Base-by-base conservation (phyloP, 1,140 invertebrate genomes). In the Myzus persicae region DNA sequence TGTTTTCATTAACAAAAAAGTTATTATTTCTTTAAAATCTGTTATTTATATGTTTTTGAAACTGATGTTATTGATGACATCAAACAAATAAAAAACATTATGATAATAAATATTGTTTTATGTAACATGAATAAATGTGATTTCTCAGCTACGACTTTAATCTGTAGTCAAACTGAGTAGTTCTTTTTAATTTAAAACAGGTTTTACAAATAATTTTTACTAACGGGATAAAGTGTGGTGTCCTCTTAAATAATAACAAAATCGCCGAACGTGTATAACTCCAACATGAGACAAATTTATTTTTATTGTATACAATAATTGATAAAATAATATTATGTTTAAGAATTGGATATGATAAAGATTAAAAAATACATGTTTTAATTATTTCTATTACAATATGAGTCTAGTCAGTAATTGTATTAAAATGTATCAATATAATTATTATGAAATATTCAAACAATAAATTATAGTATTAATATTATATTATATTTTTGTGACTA, bases 351-450 rank as follows among this genome's bases (percentile, higher is more conserved):
- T 76, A 76, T 76, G 59, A 76, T 76, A 36, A 76, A 36, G 59
- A 76, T 76, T 76, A 76, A 76, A 67, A 76, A 76, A 76, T 76
- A 76, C 14, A n/a, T 76, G 14, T 76, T 76, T 67, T n/a, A 59
- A 67, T 67, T 67, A 67, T 67, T 67, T n/a, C 31, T 67, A 67
- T 67, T 67, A 67, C 31, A 67, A 67, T n/a, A n/a, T n/a, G 31
- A 67, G 59, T 67, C 59, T 76, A 76, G n/a, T 76, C 59, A 76
- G n/a, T 76, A 76, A 76, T 76, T 76, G 59, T n/a, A 76, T 76
- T n/a, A 76, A 76, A 76, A 76, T 76, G 31, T 76, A n/a, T 76
- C 14, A 76, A 18, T 76, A 76, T 76, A 76, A 36, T 76, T n/a
- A 76, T 76, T n/a, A 76, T 76, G 31, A 76, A 76, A n/a, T n/a